These are phyloP conservation scores for Drosophila pectinifera DNA, from an alignment of 1,140 invertebrate species.

Conservation along the genomic window DNA sequence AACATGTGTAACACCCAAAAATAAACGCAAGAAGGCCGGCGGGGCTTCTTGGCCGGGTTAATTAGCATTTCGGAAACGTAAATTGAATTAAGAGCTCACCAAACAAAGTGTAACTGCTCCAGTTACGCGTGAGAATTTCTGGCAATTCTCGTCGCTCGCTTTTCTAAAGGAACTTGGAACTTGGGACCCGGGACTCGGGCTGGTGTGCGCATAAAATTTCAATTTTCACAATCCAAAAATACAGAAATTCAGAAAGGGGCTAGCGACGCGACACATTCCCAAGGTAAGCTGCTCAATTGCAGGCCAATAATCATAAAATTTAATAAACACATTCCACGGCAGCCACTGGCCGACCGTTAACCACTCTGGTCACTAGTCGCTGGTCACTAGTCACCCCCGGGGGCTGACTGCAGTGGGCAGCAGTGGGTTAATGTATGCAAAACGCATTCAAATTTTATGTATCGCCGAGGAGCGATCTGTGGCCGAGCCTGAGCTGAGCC, in stretches of 20 bases:
- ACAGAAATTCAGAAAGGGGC: neutral
- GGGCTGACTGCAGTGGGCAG: slow-evolving; percentile 26
- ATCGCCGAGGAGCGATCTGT: slow-evolving; percentile 74
- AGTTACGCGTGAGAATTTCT: slow-evolving; percentile 83
- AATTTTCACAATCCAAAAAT: slow-evolving; percentile 59
- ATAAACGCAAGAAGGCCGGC: slow-evolving; percentile 12
- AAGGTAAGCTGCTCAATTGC: slow-evolving; percentile 72
- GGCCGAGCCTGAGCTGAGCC: slow-evolving; percentile 12
- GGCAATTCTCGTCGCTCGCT: too few relatives aligned
- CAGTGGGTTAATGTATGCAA: slow-evolving; percentile 84
- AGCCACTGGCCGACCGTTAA: slow-evolving; percentile 67
- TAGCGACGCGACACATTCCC: slow-evolving; percentile 62
- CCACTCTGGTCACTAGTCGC: slow-evolving; percentile 18
- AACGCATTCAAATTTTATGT: slow-evolving; percentile 84
- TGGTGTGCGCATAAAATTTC: slow-evolving; percentile 73
- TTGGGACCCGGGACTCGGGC: too few relatives aligned
- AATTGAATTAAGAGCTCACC: slow-evolving; percentile 73
- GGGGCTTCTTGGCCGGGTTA: slow-evolving; percentile 53
- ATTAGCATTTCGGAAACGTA: slow-evolving; percentile 81
- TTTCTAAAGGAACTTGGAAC: slow-evolving; percentile 13
- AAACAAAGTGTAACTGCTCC: slow-evolving; percentile 77
- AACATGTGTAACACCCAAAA: slow-evolving; percentile 62
- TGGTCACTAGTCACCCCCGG: slow-evolving; percentile 20
- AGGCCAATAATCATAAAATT: slow-evolving; percentile 83
- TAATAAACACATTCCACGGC: slow-evolving; percentile 75